These are phyloP conservation scores for Rhineura floridana DNA, from an alignment of 2,113 vertebrate genomes.

Conservation along the genomic window DNA sequence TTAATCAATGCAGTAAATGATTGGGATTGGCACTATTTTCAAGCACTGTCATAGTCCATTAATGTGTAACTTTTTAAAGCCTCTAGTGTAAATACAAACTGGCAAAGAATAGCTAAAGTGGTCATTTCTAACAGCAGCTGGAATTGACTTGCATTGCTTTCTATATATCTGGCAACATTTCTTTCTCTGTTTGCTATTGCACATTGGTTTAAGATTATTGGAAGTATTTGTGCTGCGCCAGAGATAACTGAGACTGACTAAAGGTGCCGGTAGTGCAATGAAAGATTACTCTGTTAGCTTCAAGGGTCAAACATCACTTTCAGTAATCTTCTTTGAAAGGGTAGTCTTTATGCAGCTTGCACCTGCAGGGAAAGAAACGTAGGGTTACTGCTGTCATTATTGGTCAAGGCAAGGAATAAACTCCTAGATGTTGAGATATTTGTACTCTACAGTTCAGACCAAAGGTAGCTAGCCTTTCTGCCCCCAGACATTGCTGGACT, in stretches of 20 bases:
- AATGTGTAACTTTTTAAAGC: neutral
- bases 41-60: neutral
- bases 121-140: neutral
- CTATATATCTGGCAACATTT: no score
- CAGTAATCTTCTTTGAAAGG: neutral
- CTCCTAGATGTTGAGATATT: neutral
- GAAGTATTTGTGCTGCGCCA: no score
- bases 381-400: neutral
- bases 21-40: neutral
- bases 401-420: neutral
- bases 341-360: conserved; percentile 27
- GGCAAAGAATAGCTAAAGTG: neutral
- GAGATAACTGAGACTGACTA: no score
- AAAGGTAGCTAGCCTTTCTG: neutral
- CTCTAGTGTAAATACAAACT: neutral
- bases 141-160: no score
- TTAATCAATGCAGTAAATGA: neutral
- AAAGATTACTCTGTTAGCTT: neutral
- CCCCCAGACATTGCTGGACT: no score
- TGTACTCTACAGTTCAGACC: neutral
- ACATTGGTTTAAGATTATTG: no score
- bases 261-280: neutral
- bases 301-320: rapidly evolving
- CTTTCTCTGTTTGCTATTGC: neutral
- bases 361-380: conserved; percentile 5